Conservation (phyloP, 2,888 invertebrate species). For the Dicyrtomina minuta region DNA sequence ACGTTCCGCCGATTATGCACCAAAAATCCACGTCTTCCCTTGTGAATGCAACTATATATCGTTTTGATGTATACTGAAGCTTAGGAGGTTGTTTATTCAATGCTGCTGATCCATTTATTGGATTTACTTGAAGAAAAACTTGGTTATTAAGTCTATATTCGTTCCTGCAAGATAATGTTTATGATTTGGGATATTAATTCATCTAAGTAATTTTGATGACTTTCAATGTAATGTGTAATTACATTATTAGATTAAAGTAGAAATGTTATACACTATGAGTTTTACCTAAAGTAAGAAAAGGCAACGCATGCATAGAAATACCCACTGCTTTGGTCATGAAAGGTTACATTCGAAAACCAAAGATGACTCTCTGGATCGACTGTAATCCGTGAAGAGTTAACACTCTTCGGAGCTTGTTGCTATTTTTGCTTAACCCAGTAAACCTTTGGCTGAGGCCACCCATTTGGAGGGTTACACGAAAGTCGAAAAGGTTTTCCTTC, state of each 20-base stretch:
- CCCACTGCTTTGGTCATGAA: conserved; percentile 76
- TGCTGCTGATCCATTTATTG: conserved; percentile 74
- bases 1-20: conserved; percentile 97
- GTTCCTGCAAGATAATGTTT: no score
- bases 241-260: no score
- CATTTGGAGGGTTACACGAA: conserved; percentile 89
- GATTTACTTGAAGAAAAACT: conserved; percentile 74
- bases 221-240: no score
- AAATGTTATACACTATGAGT: not conserved
- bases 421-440: conserved; percentile 80
- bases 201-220: no score
- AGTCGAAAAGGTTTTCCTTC: conserved; percentile 89
- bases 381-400: conserved; percentile 91
- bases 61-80: conserved; percentile 81
- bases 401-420: conserved; percentile 76
- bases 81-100: conserved; percentile 76
- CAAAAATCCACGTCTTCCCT: conserved; percentile 82
- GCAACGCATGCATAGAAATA: conserved; percentile 93
- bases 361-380: conserved; percentile 95
- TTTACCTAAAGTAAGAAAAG: conserved; percentile 73
- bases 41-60: conserved; percentile 79
- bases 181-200: no score
- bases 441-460: conserved; percentile 92
- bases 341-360: no score
- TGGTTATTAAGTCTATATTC: conserved; percentile 89